Evolutionary conservation across 2,888 invertebrate species (phyloP).

Genomic region (Drosophila birchii): DNA sequence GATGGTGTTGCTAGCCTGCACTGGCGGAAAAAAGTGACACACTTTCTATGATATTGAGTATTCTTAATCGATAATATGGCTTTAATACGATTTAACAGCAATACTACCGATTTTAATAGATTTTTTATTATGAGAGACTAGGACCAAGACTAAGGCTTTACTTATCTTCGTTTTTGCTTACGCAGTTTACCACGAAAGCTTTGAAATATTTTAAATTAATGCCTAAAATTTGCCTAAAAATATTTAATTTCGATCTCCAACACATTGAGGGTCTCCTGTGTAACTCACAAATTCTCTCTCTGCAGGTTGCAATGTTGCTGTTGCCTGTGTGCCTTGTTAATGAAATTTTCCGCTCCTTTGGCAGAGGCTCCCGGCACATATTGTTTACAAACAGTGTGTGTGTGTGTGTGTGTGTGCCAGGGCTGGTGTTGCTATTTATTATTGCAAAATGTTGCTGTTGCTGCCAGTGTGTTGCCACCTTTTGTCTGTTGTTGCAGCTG

Average conservation of each 20-base stretch:
- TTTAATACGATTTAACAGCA: too few species aligned
- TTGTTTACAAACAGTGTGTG: conserved; percentile 30
- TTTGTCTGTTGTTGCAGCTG: conserved; percentile 80
- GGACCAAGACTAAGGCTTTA: too few species aligned
- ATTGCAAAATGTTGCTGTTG: conserved; percentile 72
- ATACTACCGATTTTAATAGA: too few species aligned
- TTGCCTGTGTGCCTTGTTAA: conserved; percentile 76
- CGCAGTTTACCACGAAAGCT: not conserved
- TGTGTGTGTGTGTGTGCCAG: conserved; percentile 19
- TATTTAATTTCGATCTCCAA: not conserved
- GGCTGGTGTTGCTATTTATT: conserved; percentile 66
- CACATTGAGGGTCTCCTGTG: not conserved
- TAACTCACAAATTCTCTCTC: not conserved
- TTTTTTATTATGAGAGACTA: too few species aligned
- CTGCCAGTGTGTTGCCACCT: conserved; percentile 53
- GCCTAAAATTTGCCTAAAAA: not conserved
- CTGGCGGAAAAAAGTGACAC: not conserved
- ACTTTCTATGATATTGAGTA: too few species aligned
- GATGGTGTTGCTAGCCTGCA: conserved; percentile 36
- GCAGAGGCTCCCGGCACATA: conserved; percentile 56
- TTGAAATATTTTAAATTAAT: not conserved
- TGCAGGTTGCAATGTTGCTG: conserved; percentile 36
- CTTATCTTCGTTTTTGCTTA: not conserved
- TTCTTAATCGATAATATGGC: too few species aligned
- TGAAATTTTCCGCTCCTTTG: conserved; percentile 79